These are phyloP conservation scores for Melanotaenia trifasciata DNA, from an alignment of 2,797 vertebrate genomes.

Conservation along the genomic window DNA sequence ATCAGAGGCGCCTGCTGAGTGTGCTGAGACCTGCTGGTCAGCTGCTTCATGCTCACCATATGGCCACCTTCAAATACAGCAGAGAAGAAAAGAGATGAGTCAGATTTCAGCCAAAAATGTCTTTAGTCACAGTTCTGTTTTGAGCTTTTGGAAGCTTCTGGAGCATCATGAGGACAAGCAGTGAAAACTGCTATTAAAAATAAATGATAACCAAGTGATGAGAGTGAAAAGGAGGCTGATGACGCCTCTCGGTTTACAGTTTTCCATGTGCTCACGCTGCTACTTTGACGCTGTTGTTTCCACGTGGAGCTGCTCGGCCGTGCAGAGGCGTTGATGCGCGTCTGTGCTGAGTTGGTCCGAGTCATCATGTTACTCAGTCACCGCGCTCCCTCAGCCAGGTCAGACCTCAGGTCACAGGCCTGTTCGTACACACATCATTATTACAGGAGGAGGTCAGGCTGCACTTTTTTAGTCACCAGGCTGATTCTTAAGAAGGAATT, in stretches of 20 bases:
- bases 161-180: background rate
- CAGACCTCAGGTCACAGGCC: constrained; percentile 2
- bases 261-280: background rate
- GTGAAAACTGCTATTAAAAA: background rate
- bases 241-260: background rate
- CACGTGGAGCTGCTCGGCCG: constrained; percentile 27
- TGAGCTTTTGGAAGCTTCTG: background rate
- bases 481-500: no score
- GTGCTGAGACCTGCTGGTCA: constrained; percentile 41
- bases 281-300: no score
- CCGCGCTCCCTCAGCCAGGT: constrained; percentile 10
- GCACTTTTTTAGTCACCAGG: no score
- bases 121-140: background rate
- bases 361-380: constrained; percentile 46
- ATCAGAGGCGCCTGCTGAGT: constrained; percentile 42
- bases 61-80: constrained; percentile 53
- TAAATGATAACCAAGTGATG: background rate
- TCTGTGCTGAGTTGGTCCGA: background rate
- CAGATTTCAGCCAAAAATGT: constrained; percentile 9
- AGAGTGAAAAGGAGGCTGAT: background rate
- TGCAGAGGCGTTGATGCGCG: constrained; percentile 18
- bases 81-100: constrained; percentile 20
- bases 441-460: no score
- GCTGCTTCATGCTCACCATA: constrained; percentile 54
- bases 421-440: background rate